phyloP scores from a whole-genome alignment of 2,797 vertebrate species.

The Microcaecilia unicolor region DNA sequence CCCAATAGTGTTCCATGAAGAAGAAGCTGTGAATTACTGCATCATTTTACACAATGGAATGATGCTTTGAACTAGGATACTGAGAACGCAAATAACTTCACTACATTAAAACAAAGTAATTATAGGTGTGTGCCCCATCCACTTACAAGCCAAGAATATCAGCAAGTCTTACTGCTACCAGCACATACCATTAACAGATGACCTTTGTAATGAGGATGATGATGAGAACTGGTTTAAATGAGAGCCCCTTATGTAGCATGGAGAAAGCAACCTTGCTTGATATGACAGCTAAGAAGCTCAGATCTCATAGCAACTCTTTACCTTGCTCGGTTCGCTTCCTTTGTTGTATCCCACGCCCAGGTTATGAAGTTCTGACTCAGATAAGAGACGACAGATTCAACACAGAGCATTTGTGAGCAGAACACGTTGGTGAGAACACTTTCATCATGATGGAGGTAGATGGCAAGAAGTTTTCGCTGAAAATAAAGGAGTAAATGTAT shows the following conservation, averaged over 20 bases:
- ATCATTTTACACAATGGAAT: too few species aligned
- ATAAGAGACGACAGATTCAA: conserved; percentile 95
- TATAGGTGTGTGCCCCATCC: too few species aligned
- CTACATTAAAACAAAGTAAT: too few species aligned
- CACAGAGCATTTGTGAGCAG: conserved; percentile 98
- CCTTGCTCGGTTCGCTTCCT: conserved; percentile 97
- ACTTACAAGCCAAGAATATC: too few species aligned
- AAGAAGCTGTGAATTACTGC: too few species aligned
- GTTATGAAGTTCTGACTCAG: conserved; percentile 99
- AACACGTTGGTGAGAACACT: conserved; percentile 98
- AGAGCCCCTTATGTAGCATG: neutral
- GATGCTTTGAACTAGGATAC: too few species aligned
- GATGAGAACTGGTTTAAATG: too few species aligned
- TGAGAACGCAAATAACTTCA: too few species aligned
- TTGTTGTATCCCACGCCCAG: conserved; percentile 98
- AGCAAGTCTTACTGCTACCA: too few species aligned
- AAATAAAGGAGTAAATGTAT: conserved; percentile 32
- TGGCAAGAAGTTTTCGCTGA: conserved; percentile 97
- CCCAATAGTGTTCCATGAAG: too few species aligned
- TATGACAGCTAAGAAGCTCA: conserved; percentile 6
- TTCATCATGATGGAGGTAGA: conserved; percentile 99
- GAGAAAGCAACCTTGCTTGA: neutral
- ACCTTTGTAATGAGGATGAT: neutral
- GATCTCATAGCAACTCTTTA: conserved; percentile 38
- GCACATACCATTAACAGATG: neutral